A percentile compares a stretch with the other conserved stretches of the same genome.
phyloP scores from a whole-genome alignment of 2,888 invertebrate species.

The Zygothrica quintamaculata region DNA sequence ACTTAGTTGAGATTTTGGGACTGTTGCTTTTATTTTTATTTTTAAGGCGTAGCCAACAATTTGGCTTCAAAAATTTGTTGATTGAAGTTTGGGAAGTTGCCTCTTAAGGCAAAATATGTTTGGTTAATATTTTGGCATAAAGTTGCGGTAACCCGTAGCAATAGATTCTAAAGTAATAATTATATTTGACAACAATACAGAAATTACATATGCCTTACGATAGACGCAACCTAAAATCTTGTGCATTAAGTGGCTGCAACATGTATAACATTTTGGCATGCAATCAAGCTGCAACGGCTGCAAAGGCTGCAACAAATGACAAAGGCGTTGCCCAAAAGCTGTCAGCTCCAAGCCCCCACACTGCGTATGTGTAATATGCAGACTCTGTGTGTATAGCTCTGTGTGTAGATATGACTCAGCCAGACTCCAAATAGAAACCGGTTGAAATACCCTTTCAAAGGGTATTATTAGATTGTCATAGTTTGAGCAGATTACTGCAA shows the following conservation, averaged over 20 bases:
- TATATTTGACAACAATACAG: neutral
- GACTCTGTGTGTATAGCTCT: conserved; percentile 16
- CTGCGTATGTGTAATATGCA: conserved; percentile 71
- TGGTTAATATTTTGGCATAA: neutral
- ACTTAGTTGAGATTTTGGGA: conserved; percentile 18
- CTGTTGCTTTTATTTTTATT: no score
- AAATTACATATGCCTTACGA: no score
- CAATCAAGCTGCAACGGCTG: conserved; percentile 47
- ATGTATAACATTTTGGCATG: conserved; percentile 72
- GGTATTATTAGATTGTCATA: neutral
- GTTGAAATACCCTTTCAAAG: conserved; percentile 41
- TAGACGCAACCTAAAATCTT: no score
- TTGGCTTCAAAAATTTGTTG: conserved; percentile 24
- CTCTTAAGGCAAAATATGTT: conserved; percentile 6
- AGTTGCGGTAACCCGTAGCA: conserved; percentile 28
- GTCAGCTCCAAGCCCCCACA: conserved; percentile 47
- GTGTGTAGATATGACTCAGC: conserved; percentile 15
- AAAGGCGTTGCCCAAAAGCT: conserved; percentile 42
- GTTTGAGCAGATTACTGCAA: no score
- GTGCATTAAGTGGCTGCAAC: conserved; percentile 30
- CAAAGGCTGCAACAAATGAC: conserved; percentile 46
- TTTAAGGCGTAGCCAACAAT: conserved; percentile 40
- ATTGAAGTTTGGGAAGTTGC: conserved; percentile 36
- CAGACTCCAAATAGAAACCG: conserved; percentile 47
- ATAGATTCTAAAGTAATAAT: neutral